Evolutionary conservation across 1,140 invertebrate genomes (phyloP), one percentile per base, ranked within the genome.

Genomic region (Caerostris darwini): DNA sequence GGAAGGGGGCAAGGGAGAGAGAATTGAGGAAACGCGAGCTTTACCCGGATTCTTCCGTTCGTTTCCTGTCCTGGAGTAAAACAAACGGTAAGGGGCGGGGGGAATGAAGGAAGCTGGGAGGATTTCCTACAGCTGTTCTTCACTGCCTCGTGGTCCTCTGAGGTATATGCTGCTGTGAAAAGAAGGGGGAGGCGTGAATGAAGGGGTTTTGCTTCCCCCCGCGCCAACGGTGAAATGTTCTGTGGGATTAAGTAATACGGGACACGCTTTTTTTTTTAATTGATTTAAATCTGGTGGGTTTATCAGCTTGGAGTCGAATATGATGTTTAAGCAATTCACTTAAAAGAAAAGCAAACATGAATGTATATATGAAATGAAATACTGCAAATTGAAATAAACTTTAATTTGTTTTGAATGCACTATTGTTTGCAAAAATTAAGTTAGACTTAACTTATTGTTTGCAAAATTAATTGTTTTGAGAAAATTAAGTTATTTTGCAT

Each of bases 81-180:
- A 92, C 81, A 85, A 92, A 86, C 59, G 81, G 34, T 34, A 34
- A 34, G 34, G 34, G 34, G 34, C 0, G 34, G 71, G 69, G 71
- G 81, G 3, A 34, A 90, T 53, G 77, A 50, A 69, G 59, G 57
- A 81, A 10, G 89, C 8, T 57, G 69, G 50, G 71, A 91, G 91
- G 91, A 92, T 92, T 85, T 92, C 91, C 91, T 92, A 92, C 82
- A 92, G 90, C 90, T 92, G 90, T 83, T 83, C 6, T 12, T 34
- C 12, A 53, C 8, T 57, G 53, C 53, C 86, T 14, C 4, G 3
- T 8, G 71, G n/a, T 50, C 59, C 54, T 82, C 19, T 56, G 50
- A 7, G 14, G 50, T 69, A 3, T 34, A 14, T 34, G 19, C 14
- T 19, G 54, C 85, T 10, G 14, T 61, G 7, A 19, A 57, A 34